phyloP scores from a whole-genome alignment of 2,797 vertebrate species.

The Enteromius fasciolatus region DNA sequence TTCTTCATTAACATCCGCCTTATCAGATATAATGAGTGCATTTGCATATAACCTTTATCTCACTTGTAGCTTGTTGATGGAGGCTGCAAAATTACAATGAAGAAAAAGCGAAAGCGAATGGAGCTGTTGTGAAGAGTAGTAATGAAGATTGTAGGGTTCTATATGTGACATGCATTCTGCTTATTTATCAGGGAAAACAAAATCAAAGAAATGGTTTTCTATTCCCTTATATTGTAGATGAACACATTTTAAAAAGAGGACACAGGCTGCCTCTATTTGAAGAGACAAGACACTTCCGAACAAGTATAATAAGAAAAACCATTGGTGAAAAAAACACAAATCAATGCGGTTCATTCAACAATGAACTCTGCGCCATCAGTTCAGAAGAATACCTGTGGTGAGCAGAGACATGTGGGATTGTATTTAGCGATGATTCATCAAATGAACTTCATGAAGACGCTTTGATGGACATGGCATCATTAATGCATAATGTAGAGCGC shows the following conservation, averaged over 20 bases:
- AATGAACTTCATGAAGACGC: constrained; percentile 66
- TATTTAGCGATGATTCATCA: constrained; percentile 68
- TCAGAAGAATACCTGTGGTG: constrained; percentile 62
- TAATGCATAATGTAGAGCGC: constrained; percentile 39
- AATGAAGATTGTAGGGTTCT: constrained; percentile 58
- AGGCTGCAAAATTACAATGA: constrained; percentile 18
- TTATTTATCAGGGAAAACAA: constrained; percentile 9
- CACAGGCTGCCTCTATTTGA: not conserved
- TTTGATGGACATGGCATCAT: constrained; percentile 60
- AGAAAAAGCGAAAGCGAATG: constrained; percentile 13
- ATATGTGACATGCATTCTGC: not conserved
- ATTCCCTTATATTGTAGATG: not conserved
- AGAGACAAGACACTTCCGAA: not conserved
- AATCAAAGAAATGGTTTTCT: constrained; percentile 7
- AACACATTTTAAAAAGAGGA: not conserved
- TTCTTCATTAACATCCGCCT: constrained; percentile 42
- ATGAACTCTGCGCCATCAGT: constrained; percentile 53
- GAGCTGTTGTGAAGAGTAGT: not conserved
- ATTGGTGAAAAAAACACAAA: not conserved
- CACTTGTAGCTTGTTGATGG: constrained; percentile 40
- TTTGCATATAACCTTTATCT: constrained; percentile 63
- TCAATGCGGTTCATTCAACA: not conserved
- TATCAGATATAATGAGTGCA: constrained; percentile 58
- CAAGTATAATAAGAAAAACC: not conserved
- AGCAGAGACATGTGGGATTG: constrained; percentile 66